Conservation (phyloP, 2,888 invertebrate genomes). For the Acrocera orbiculus region DNA sequence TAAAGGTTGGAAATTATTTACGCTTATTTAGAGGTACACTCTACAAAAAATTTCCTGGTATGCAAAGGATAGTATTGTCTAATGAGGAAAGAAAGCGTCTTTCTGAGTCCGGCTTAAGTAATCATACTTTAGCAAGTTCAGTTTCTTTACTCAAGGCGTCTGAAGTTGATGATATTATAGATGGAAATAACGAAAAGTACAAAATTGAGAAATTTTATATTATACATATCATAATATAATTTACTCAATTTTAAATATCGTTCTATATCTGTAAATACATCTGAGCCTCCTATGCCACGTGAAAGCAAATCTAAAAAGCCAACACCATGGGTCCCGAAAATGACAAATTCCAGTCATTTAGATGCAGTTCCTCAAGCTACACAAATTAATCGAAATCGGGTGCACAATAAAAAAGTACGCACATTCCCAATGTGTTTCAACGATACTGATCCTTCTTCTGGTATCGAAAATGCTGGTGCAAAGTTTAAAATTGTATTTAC, state of each 20-base stretch:
- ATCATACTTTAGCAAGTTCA: conserved; percentile 90
- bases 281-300: conserved; percentile 66
- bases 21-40: conserved; percentile 91
- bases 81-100: conserved; percentile 91
- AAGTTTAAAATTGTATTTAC: conserved; percentile 14
- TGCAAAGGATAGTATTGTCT: conserved; percentile 85
- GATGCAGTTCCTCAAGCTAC: conserved; percentile 99
- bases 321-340: conserved; percentile 84
- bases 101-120: conserved; percentile 75
- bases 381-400: conserved; percentile 87
- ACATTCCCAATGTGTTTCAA: conserved; percentile 73
- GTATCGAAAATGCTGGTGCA: conserved; percentile 86
- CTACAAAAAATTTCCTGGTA: conserved; percentile 96
- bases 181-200: conserved; percentile 90
- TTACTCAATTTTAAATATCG: conserved; percentile 84
- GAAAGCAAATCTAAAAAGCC: conserved; percentile 74
- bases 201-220: no score
- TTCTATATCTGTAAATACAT: conserved; percentile 79
- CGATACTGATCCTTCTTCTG: conserved; percentile 81
- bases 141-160: conserved; percentile 81
- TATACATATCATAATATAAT: no score
- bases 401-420: conserved; percentile 78
- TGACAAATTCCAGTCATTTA: conserved; percentile 93
- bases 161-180: conserved; percentile 96
- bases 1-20: conserved; percentile 86